These are phyloP conservation scores for Hestina assimilis DNA, from an alignment of 1,140 invertebrate species.

Conservation along the genomic window DNA sequence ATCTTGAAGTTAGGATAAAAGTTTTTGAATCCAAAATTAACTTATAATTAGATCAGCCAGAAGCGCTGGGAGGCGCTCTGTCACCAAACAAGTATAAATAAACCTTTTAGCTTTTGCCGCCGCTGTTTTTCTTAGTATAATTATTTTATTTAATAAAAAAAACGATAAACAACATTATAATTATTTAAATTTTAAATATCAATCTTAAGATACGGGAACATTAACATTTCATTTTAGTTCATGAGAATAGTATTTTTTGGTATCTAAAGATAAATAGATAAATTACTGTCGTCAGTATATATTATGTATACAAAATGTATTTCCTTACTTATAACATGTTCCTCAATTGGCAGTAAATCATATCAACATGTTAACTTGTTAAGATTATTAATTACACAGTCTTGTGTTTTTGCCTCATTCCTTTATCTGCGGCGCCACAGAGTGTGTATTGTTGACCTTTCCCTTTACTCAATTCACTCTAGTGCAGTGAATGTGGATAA, in stretches of 20 bases:
- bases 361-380: slow-evolving; percentile 3
- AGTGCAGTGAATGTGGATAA: slow-evolving; percentile 14
- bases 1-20: slow-evolving; percentile 26
- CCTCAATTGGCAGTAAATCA: neutral
- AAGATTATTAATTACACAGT: slow-evolving; percentile 13
- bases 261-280: no score
- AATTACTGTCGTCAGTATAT: no score
- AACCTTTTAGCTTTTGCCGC: slow-evolving; percentile 11
- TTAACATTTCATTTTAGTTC: no score
- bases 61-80: slow-evolving; percentile 43
- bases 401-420: slow-evolving; percentile 18
- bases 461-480: slow-evolving; percentile 17
- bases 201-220: neutral
- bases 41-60: slow-evolving; percentile 60
- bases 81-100: slow-evolving; percentile 44
- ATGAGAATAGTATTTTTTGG: neutral
- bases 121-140: slow-evolving; percentile 3
- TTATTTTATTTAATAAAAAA: neutral
- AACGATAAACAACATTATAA: no score
- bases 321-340: no score
- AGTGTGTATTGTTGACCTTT: slow-evolving; percentile 27
- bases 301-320: no score
- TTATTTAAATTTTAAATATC: neutral
- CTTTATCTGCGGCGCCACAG: slow-evolving; percentile 25
- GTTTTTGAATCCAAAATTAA: slow-evolving; percentile 56